These are phyloP conservation scores for Corythornis cristatus DNA, from an alignment of 2,113 vertebrate genomes.

Conservation along the genomic window DNA sequence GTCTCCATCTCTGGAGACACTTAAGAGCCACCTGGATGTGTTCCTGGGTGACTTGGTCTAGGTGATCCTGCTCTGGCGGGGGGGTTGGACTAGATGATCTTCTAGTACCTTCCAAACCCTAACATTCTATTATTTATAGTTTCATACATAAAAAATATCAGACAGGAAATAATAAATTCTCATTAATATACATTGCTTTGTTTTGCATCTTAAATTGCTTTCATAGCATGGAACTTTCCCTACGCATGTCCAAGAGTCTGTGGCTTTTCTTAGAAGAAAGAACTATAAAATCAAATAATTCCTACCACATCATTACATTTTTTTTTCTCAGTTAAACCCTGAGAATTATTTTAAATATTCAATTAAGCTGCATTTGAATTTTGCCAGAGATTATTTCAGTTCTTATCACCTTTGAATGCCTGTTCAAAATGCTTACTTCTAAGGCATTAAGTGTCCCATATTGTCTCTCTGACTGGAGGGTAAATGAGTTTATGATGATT, in stretches of 20 bases:
- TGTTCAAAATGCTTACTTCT: constrained; percentile 33
- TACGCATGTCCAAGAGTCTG: not conserved
- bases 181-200: not conserved
- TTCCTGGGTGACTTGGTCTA: too few species aligned
- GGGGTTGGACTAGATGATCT: too few species aligned
- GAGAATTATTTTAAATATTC: constrained; percentile 39
- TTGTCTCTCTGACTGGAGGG: constrained; percentile 14
- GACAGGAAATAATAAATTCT: not conserved
- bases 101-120: too few species aligned
- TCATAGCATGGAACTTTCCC: constrained; percentile 15
- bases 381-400: constrained; percentile 32
- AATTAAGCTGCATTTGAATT: constrained; percentile 39
- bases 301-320: not conserved
- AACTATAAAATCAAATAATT: not conserved
- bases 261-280: not conserved
- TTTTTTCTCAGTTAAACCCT: constrained; percentile 32
- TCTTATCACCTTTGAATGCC: constrained; percentile 40
- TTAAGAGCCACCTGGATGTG: too few species aligned
- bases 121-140: not conserved
- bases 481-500: constrained; percentile 27
- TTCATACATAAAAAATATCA: not conserved
- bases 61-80: too few species aligned
- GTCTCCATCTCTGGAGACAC: too few species aligned
- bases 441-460: constrained; percentile 7
- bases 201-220: not conserved